phyloP scores from a whole-genome alignment of 2,797 vertebrate species.

The Phataginus tricuspis region DNA sequence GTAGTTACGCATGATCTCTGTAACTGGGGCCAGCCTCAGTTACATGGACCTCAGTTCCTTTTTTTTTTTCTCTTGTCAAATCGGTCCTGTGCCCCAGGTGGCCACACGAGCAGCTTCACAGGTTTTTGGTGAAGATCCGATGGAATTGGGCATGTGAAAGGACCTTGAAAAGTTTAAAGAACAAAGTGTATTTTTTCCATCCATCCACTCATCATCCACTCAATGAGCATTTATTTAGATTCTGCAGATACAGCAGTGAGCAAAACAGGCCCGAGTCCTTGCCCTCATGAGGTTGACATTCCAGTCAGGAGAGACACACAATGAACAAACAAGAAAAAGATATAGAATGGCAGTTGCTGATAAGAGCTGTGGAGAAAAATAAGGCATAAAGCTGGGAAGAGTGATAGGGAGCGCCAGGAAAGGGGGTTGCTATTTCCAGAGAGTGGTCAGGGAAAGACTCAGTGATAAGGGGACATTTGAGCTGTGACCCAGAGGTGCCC shows the following conservation, averaged over 20 bases:
- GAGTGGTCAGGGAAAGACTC: not conserved
- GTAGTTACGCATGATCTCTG: not conserved
- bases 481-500: conserved; percentile 10
- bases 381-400: conserved; percentile 60
- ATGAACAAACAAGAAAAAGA: conserved; percentile 50
- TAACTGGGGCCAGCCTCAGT: not conserved
- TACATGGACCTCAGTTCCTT: not conserved
- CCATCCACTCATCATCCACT: not conserved
- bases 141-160: not conserved
- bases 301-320: conserved; percentile 27
- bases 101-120: not conserved
- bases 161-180: not conserved
- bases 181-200: not conserved
- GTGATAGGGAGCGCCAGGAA: conserved; percentile 67
- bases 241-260: not conserved
- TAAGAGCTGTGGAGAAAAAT: conserved; percentile 56
- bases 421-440: conserved; percentile 71
- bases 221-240: not conserved
- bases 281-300: not conserved
- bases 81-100: not conserved
- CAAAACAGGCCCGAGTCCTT: not conserved
- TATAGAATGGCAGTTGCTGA: conserved; percentile 56
- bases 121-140: conserved; percentile 37
- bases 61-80: not conserved
- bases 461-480: conserved; percentile 53